These are phyloP conservation scores for Pseudochromis fuscus DNA, from an alignment of 2,797 vertebrate genomes.

Conservation along the genomic window DNA sequence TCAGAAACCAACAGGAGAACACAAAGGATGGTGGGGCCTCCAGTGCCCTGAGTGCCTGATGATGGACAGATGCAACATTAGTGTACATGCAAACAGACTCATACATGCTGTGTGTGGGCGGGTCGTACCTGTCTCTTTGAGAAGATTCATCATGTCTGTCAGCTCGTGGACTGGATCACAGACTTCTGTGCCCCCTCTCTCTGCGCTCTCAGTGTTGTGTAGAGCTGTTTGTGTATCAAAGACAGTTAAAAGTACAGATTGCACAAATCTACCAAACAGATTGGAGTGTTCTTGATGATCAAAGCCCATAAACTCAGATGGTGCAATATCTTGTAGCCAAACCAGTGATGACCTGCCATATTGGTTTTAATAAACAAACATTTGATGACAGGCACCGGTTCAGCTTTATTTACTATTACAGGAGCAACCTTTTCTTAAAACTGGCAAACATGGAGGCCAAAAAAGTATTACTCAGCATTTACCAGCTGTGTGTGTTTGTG, in stretches of 20 bases:
- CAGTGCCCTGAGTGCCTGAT: constrained; percentile 24
- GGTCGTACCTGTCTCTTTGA: constrained; percentile 34
- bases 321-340: constrained; percentile 37
- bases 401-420: constrained; percentile 39
- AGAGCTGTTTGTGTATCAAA: constrained; percentile 32
- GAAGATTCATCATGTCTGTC: constrained; percentile 19
- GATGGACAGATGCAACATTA: constrained; percentile 12
- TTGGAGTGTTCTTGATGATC: constrained; percentile 2
- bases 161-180: neutral
- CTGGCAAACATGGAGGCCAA: constrained; percentile 17
- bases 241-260: constrained; percentile 51
- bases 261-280: constrained; percentile 39
- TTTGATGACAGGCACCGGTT: constrained; percentile 16
- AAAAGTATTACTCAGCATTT: constrained; percentile 20
- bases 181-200: neutral
- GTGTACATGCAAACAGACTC: neutral
- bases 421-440: neutral
- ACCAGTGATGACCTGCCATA: constrained; percentile 19
- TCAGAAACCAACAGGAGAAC: constrained; percentile 38
- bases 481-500: neutral
- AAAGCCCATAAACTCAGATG: constrained; percentile 43
- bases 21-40: constrained; percentile 7
- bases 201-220: constrained; percentile 41
- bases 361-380: constrained; percentile 29
- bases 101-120: neutral